Percentiles rank a stretch among this genome's conserved stretches.
These are phyloP conservation scores for Podarcis raffonei DNA, from an alignment of 2,113 vertebrate genomes.

Conservation along the genomic window DNA sequence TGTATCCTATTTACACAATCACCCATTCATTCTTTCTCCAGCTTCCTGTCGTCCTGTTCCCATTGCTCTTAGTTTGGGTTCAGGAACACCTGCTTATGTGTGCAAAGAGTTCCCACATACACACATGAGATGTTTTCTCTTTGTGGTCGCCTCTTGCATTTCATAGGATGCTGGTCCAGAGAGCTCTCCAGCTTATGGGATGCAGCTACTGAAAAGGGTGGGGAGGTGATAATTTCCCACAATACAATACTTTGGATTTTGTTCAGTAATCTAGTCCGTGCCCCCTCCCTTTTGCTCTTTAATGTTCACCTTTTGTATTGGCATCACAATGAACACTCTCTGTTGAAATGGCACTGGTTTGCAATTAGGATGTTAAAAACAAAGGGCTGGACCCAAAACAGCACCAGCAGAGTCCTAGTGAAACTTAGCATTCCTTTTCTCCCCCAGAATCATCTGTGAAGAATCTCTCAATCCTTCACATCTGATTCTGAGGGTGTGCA, in stretches of 20 bases:
- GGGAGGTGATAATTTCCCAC: not conserved
- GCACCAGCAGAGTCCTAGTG: too few relatives aligned
- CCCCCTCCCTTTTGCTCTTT: not conserved
- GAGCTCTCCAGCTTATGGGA: not conserved
- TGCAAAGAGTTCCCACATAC: not conserved
- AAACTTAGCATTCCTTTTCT: too few relatives aligned
- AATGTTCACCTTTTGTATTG: not conserved
- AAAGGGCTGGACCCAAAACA: too few relatives aligned
- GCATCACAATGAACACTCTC: too few relatives aligned
- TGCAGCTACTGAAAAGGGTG: not conserved
- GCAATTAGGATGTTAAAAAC: not conserved
- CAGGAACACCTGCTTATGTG: not conserved
- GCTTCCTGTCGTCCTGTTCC: not conserved
- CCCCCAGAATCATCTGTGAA: too few relatives aligned
- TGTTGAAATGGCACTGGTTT: not conserved
- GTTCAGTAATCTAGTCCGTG: too few relatives aligned
- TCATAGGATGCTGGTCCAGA: not conserved
- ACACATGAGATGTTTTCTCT: not conserved
- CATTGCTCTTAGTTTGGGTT: not conserved
- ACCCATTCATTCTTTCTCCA: not conserved
- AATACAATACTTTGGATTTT: not conserved
- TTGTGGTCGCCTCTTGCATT: not conserved
- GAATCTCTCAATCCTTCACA: too few relatives aligned
- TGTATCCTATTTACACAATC: not conserved
- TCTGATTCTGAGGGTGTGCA: too few relatives aligned